A percentile compares a stretch with the other conserved stretches of the same genome.
Evolutionary conservation across 2,888 invertebrate genomes (phyloP).

Genomic region (Cephonodes hylas): DNA sequence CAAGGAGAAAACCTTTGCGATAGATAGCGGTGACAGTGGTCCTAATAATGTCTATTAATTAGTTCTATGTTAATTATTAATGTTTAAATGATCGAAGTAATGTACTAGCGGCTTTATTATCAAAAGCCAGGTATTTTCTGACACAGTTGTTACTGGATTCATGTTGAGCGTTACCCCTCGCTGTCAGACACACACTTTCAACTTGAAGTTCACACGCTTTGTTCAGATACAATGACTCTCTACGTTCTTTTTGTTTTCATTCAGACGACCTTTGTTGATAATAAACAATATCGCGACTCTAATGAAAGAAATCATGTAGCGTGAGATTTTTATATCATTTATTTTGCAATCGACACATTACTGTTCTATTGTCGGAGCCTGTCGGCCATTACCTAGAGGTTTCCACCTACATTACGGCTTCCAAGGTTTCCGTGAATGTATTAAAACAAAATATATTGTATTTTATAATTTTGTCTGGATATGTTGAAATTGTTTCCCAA

Average conservation of each 20-base stretch:
- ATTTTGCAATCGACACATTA: constrained; percentile 66
- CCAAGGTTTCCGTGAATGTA: constrained; percentile 27
- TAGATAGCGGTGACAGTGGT: no score
- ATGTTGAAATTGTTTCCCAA: constrained; percentile 13
- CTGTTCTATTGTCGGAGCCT: constrained; percentile 38
- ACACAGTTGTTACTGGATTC: constrained; percentile 33
- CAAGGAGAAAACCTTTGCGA: no score
- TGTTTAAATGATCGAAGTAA: neutral
- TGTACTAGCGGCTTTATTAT: neutral
- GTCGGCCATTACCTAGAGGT: neutral
- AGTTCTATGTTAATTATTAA: no score
- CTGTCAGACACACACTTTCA: constrained; percentile 74
- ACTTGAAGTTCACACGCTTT: constrained; percentile 73
- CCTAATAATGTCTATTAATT: no score
- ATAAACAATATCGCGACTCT: constrained; percentile 75
- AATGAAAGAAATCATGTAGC: constrained; percentile 74
- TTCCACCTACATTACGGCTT: constrained; percentile 18
- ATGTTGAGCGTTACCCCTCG: constrained; percentile 33
- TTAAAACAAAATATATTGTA: neutral
- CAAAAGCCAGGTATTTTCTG: constrained; percentile 3
- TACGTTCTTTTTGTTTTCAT: constrained; percentile 78
- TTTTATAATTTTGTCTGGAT: constrained; percentile 24
- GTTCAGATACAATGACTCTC: constrained; percentile 75
- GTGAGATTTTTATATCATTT: constrained; percentile 72
- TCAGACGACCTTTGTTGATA: constrained; percentile 79